phyloP scores from a whole-genome alignment of 2,797 vertebrate genomes.

The Chiroxiphia lanceolata region DNA sequence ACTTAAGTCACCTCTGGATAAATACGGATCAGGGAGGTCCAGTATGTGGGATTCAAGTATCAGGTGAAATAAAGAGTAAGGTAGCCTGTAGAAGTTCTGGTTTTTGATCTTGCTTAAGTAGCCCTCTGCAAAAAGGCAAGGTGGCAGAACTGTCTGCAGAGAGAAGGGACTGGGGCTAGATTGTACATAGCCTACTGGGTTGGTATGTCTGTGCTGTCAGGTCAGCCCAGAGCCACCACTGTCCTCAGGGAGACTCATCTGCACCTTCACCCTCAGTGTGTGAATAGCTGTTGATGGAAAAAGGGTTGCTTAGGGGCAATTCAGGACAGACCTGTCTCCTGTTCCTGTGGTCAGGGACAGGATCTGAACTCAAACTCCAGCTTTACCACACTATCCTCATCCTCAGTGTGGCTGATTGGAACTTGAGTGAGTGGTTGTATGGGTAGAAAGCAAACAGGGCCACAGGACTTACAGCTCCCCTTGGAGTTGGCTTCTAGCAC shows the following conservation, averaged over 20 bases:
- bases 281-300: not conserved
- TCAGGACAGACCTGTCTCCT: not conserved
- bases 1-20: not conserved
- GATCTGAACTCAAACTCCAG: not conserved
- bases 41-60: not conserved
- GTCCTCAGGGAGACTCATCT: not conserved
- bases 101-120: not conserved
- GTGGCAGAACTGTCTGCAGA: not conserved
- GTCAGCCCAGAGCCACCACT: not conserved
- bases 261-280: not conserved
- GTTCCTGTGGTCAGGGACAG: accelerated
- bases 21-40: not conserved
- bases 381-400: not conserved
- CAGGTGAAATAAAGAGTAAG: not conserved
- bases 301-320: not conserved
- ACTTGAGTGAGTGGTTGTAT: not conserved
- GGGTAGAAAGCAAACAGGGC: not conserved
- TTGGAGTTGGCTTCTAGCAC: not conserved
- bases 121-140: not conserved
- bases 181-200: not conserved
- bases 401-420: not conserved
- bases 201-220: not conserved
- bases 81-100: not conserved
- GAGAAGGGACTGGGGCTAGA: not conserved
- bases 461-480: not conserved